These are phyloP conservation scores for Toxotes jaculatrix DNA, from an alignment of 2,113 vertebrate genomes.

Conservation along the genomic window DNA sequence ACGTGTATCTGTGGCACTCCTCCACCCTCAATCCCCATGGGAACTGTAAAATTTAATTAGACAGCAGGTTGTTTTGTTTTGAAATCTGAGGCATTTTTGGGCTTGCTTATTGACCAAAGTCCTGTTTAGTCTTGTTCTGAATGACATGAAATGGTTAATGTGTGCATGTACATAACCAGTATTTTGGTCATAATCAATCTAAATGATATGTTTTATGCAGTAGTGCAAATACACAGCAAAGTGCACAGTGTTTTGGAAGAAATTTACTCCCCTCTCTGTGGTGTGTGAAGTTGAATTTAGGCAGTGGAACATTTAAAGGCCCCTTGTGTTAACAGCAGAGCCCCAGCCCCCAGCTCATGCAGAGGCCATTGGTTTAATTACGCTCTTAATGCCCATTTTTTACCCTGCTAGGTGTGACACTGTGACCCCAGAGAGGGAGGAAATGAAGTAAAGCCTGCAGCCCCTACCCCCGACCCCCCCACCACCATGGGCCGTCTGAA, in stretches of 20 bases:
- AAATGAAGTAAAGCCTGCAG: constrained; percentile 64
- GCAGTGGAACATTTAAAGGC: constrained; percentile 37
- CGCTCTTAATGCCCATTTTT: constrained; percentile 54
- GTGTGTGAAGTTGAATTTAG: constrained; percentile 23
- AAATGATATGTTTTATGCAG: constrained; percentile 17
- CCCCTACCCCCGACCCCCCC: background rate
- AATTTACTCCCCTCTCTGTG: constrained; percentile 10
- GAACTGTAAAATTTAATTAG: constrained; percentile 1
- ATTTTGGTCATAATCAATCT: background rate
- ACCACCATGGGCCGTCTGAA: constrained; percentile 6
- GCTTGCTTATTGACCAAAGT: background rate
- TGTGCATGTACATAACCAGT: background rate
- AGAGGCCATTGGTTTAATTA: constrained; percentile 60
- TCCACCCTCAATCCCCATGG: constrained; percentile 6
- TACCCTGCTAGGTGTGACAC: constrained; percentile 55
- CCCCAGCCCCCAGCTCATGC: constrained; percentile 19
- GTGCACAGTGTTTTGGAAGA: constrained; percentile 24
- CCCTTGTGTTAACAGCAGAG: constrained; percentile 53
- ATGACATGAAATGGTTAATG: background rate
- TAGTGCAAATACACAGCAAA: constrained; percentile 7
- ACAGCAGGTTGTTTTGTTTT: constrained; percentile 29
- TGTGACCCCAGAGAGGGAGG: constrained; percentile 65
- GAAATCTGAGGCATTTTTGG: background rate
- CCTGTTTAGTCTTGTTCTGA: background rate
- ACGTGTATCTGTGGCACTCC: constrained; percentile 2